Percentiles rank a stretch among this genome's conserved stretches.
Conservation (phyloP, 2,888 invertebrate species). For the Nephrotoma guestfalica region DNA sequence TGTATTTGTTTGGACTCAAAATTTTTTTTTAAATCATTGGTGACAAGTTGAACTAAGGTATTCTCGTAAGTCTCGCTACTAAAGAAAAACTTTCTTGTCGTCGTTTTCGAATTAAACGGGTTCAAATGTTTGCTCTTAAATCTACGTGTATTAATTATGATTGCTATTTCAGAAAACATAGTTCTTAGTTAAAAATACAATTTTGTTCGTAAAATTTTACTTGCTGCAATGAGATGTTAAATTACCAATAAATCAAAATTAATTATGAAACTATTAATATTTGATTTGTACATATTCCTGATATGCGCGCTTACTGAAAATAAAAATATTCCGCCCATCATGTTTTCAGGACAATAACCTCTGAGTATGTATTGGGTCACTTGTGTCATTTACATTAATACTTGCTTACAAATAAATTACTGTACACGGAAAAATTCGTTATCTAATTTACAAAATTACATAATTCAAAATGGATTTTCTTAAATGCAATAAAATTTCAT, state of each 20-base stretch:
- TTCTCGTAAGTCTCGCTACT: no score
- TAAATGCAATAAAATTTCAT: neutral
- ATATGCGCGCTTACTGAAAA: neutral
- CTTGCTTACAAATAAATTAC: neutral
- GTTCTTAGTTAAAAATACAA: neutral
- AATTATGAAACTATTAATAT: neutral
- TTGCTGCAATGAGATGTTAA: neutral
- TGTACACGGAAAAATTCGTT: neutral
- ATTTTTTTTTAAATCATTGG: no score
- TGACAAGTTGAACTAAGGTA: no score
- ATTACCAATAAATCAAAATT: neutral
- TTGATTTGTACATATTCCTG: neutral
- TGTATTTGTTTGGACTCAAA: no score
- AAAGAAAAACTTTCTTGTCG: no score
- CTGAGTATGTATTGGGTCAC: neutral
- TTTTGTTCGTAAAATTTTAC: neutral
- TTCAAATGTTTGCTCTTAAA: no score
- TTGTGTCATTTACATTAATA: neutral
- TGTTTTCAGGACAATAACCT: neutral
- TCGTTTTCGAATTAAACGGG: no score
- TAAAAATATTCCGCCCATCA: neutral
- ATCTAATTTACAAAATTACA: neutral
- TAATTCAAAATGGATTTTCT: neutral
- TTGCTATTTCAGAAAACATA: no score
- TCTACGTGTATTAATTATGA: no score